These are phyloP conservation scores for Phymorhynchus buccinoides DNA, from an alignment of 1,140 invertebrate species.

Conservation along the genomic window DNA sequence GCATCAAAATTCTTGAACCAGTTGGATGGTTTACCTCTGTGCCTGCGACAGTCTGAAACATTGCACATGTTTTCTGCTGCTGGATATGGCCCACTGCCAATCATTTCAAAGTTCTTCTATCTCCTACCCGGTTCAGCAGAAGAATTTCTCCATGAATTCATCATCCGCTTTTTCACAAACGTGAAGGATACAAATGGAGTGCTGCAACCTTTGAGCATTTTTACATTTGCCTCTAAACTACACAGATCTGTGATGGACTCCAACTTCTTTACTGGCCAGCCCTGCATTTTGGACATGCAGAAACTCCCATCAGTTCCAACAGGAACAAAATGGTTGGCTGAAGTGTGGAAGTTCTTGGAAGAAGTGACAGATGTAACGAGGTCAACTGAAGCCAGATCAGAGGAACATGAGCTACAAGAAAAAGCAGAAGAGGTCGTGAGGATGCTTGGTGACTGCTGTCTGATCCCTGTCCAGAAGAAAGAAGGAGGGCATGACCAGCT, in stretches of 20 bases:
- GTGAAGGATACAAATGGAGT: no score
- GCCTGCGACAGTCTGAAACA: constrained; percentile 13
- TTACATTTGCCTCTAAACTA: background rate
- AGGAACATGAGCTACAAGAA: background rate
- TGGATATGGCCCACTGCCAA: background rate
- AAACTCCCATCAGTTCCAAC: background rate
- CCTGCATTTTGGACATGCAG: background rate
- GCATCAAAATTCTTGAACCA: background rate
- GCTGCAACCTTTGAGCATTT: background rate
- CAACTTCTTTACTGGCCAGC: background rate
- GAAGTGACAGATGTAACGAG: background rate
- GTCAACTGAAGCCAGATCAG: no score
- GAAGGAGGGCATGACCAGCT: background rate
- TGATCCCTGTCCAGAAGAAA: constrained; percentile 13
- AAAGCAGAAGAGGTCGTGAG: background rate
- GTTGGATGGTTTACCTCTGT: constrained; percentile 17
- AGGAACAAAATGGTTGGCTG: background rate
- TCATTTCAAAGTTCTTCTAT: background rate
- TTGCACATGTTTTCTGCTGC: background rate
- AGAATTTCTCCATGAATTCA: constrained; percentile 4
- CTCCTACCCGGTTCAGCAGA: constrained; percentile 9
- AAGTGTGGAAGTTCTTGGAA: constrained; percentile 21
- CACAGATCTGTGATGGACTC: background rate
- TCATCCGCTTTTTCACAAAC: background rate
- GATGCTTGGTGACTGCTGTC: constrained; percentile 13